Evolutionary conservation across 2,797 vertebrate genomes (phyloP), one percentile per base, ranked within the genome.

Genomic region (Arnoldichthys spilopterus): DNA sequence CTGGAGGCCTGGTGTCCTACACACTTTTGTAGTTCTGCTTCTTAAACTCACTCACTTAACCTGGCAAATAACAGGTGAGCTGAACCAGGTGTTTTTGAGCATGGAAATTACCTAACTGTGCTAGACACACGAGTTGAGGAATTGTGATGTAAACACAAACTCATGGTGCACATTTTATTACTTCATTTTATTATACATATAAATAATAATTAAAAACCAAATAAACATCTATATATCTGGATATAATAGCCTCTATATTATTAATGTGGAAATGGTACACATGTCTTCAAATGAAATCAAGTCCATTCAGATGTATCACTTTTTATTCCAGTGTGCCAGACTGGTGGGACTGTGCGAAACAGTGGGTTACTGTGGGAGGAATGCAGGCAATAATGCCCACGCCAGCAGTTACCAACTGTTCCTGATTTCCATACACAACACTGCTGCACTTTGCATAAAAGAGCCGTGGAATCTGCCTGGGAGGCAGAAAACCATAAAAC

Each of bases 341-440:
- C 51, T 54, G 26, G 49, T 59, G 58, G 64, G 56, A 28, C 47
- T 63, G 40, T 8, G 47, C 24, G 64, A 51, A 69, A 58, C 24
- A 37, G 37, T 71, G 63, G 20, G 51, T 62, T 72, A 76, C 69
- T 76, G 67, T 70, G 54, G 67, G 73, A 83, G 53, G 34, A 74
- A 81, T 54, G 66, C 72, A 81, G 30, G 30, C 49, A 51, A 30
- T 66, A 82, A 68, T 72, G 61, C 51, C 59, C 78, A 74, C 68
- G 72, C 69, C 58, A 74, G 78, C 78, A 78, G 74, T 81, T 76
- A 78, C 78, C 77, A 80, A 77, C 82, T 81, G 59, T 84, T 80
- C 66, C 81, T 82, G 75, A 80, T 86, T 87, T 84, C 64, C 81
- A 85, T 82, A 82, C 28, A 78, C 68, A 71, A 76, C 75, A 80